Base-by-base conservation (phyloP, 2,888 invertebrate genomes). In the Catonia carolina region DNA sequence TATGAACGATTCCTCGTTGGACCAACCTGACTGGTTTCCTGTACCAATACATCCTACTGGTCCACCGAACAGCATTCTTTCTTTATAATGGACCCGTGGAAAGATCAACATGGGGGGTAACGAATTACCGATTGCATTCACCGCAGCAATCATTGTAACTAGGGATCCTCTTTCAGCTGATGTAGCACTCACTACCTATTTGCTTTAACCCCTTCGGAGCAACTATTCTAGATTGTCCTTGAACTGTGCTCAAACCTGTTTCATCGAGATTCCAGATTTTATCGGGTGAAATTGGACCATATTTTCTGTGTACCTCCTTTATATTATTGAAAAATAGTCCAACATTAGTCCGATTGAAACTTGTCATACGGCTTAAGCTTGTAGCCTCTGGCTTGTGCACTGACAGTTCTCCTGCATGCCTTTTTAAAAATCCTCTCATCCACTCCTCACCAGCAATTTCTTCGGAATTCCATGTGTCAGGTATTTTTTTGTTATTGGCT, bases 21-120 rank as follows among this genome's bases (percentile, higher is more conserved):
- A 67, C 67, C 68, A 62, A 52, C 67, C 62, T 41, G 61, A 61
- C 8, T 51, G 45, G 62, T 67, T 63, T 20, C 56, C 61, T 22
- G 41, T 54, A 23, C 66, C 66, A 37, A 57, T 36, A 33, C 53
- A 60, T 33, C 65, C 66, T 37, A 56, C 39, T 37, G 69, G 67
- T 8, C 61, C 66, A 48, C 64, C 63, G 1, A 59, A 61, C 20
- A 69, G 56, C 58, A 70, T 67, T 54, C 67, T 64, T 10, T 58
- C 42, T 23, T 53, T 60, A 42, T 55, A 66, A 15, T 61, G 37
- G 5, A 61, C 61, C 17, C 63, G 53, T 35, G 65, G 60, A 50
- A 66, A 66, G 20, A 65, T 59, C 35, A 66, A 55, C 37, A 58
- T 55, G 12, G 65, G 65, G 18, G 65, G 64, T 20, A 20, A 47